Conservation (phyloP, 2,888 invertebrate species). For the Idaea dimidiata region DNA sequence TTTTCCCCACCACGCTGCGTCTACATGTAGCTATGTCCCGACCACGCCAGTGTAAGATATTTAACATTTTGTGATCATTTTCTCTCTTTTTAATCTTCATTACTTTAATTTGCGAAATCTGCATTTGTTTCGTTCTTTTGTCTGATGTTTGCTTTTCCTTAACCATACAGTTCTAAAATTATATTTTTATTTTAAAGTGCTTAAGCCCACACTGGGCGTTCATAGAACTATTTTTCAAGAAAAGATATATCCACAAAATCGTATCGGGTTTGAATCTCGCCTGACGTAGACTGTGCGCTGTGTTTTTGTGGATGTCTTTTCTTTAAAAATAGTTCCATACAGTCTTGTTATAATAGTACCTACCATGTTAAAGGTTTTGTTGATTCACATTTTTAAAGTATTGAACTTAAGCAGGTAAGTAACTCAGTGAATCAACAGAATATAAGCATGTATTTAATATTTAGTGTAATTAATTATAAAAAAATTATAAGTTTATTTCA, state of each 20-base stretch:
- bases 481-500: background rate
- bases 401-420: background rate
- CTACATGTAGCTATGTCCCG: slow-evolving; percentile 77
- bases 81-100: slow-evolving; percentile 25
- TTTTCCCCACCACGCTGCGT: slow-evolving; percentile 72
- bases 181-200: no score
- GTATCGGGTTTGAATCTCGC: no score
- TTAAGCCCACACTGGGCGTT: no score
- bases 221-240: no score
- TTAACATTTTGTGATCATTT: slow-evolving; percentile 37
- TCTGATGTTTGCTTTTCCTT: slow-evolving; percentile 4
- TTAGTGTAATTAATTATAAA: slow-evolving; percentile 7
- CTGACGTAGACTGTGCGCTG: no score
- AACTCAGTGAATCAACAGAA: background rate
- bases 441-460: background rate
- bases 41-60: slow-evolving; percentile 85
- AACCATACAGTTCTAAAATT: background rate
- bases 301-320: no score
- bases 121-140: slow-evolving; percentile 24
- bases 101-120: slow-evolving; percentile 32
- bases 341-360: no score
- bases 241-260: no score
- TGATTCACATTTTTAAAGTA: slow-evolving; percentile 9
- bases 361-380: background rate
- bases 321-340: background rate